A percentile compares a stretch with the other conserved stretches of the same genome.
These are phyloP conservation scores for Patella depressa DNA, from an alignment of 2,888 invertebrate genomes.

Conservation along the genomic window DNA sequence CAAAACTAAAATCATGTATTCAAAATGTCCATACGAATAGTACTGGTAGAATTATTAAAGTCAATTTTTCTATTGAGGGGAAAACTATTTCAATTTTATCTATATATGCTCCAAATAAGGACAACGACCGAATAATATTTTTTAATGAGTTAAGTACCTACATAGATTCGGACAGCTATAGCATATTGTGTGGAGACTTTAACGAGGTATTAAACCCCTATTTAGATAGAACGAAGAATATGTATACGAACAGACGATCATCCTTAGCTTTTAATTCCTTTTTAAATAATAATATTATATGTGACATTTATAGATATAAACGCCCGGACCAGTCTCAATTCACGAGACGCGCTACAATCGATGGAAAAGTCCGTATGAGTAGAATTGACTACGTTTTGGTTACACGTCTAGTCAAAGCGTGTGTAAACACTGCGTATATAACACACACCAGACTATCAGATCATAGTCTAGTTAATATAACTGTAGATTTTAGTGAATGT, in stretches of 20 bases:
- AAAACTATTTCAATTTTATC: conserved; percentile 17
- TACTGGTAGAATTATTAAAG: conserved; percentile 19
- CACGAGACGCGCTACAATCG: too few relatives aligned
- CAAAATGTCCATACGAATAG: background rate
- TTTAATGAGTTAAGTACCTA: background rate
- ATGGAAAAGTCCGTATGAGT: too few relatives aligned
- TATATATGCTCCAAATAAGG: conserved; percentile 25
- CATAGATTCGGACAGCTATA: background rate
- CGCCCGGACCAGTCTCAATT: background rate
- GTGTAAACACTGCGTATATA: background rate
- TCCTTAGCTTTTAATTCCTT: background rate
- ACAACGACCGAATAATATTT: conserved; percentile 4
- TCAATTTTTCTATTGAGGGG: background rate
- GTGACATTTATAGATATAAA: background rate
- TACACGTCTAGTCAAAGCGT: background rate
- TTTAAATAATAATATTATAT: background rate
- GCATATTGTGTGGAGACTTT: background rate
- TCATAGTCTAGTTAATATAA: background rate
- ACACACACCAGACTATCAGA: background rate
- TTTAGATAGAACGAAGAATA: background rate
- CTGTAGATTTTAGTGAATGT: background rate
- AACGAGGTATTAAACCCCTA: background rate
- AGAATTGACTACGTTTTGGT: background rate
- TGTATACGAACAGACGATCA: background rate
- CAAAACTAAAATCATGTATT: background rate